A percentile compares a stretch with the other conserved stretches of the same genome.
phyloP scores from a whole-genome alignment of 2,888 invertebrate species.

The Heteromyza rotundicornis region DNA sequence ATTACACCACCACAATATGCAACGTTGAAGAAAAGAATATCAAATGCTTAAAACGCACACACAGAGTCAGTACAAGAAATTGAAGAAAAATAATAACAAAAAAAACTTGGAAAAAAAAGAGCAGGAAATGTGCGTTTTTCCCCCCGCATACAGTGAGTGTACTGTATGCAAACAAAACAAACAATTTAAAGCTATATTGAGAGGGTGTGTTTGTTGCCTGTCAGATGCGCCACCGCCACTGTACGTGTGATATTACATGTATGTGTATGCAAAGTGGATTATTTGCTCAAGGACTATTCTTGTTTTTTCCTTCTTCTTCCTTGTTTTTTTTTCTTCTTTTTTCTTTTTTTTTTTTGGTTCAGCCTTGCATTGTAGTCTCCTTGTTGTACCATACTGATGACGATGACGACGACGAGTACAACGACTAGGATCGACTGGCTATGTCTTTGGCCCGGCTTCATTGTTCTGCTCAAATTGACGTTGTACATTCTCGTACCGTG shows the following conservation, averaged over 20 bases:
- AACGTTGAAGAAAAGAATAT: no score
- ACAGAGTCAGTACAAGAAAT: not conserved
- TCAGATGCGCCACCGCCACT: not conserved
- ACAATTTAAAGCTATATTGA: not conserved
- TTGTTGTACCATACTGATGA: no score
- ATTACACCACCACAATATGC: no score
- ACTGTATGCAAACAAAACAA: constrained; percentile 13
- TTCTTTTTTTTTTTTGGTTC: constrained; percentile 50
- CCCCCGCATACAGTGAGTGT: no score
- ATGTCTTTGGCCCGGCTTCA: constrained; percentile 5
- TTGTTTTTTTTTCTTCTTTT: constrained; percentile 28
- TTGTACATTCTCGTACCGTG: constrained; percentile 10
- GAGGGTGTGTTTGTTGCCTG: not conserved
- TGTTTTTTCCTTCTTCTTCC: not conserved
- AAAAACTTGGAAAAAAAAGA: not conserved
- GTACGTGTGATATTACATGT: not conserved
- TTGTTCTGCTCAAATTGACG: not conserved
- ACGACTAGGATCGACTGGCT: no score
- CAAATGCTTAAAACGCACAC: no score
- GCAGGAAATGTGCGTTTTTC: constrained; percentile 19
- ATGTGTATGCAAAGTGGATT: constrained; percentile 40
- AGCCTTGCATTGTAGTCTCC: constrained; percentile 21
- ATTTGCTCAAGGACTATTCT: constrained; percentile 44
- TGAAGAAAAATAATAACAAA: not conserved
- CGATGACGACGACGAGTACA: no score